A percentile compares a stretch with the other conserved stretches of the same genome.
phyloP scores from a whole-genome alignment of 2,888 invertebrate species.

The Ophion costatus region DNA sequence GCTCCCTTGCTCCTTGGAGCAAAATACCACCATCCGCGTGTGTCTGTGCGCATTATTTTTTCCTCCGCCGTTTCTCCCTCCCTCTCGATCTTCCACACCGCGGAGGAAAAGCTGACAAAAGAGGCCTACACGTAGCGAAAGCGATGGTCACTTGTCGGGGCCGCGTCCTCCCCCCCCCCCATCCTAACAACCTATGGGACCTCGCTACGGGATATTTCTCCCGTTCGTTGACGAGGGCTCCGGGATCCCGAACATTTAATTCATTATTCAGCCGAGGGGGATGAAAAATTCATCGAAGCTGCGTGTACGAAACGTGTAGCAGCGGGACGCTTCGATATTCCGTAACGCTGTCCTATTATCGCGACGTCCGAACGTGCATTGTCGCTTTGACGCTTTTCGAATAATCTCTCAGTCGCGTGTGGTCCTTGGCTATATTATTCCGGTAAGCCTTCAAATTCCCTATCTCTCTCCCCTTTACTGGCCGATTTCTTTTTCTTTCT shows the following conservation, averaged over 20 bases:
- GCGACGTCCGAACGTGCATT: slow-evolving; percentile 43
- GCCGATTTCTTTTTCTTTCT: background rate
- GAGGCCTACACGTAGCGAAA: slow-evolving; percentile 71
- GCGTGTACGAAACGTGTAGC: background rate
- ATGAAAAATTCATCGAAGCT: slow-evolving; percentile 79
- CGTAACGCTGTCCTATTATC: background rate
- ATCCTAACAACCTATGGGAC: slow-evolving; percentile 80
- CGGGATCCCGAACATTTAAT: slow-evolving; percentile 80
- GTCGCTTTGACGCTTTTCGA: slow-evolving; percentile 50
- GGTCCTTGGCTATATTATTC: too few species aligned
- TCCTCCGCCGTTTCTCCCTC: slow-evolving; percentile 25
- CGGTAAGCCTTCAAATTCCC: too few species aligned
- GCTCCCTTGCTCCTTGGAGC: slow-evolving; percentile 28
- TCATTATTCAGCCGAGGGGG: slow-evolving; percentile 80
- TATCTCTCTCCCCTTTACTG: too few species aligned
- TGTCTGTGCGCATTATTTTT: slow-evolving; percentile 69
- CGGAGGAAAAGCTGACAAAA: slow-evolving; percentile 67
- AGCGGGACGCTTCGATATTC: slow-evolving; percentile 23
- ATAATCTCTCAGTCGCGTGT: background rate
- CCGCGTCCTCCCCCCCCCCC: too few species aligned
- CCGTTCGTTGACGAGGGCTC: slow-evolving; percentile 61
- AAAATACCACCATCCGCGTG: slow-evolving; percentile 68
- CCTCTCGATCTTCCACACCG: slow-evolving; percentile 38
- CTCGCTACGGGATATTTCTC: slow-evolving; percentile 58
- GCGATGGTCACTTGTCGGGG: slow-evolving; percentile 80